A percentile compares a stretch with the other conserved stretches of the same genome.
These are phyloP conservation scores for Folsomia manolachei DNA, from an alignment of 2,888 invertebrate genomes.

Conservation along the genomic window DNA sequence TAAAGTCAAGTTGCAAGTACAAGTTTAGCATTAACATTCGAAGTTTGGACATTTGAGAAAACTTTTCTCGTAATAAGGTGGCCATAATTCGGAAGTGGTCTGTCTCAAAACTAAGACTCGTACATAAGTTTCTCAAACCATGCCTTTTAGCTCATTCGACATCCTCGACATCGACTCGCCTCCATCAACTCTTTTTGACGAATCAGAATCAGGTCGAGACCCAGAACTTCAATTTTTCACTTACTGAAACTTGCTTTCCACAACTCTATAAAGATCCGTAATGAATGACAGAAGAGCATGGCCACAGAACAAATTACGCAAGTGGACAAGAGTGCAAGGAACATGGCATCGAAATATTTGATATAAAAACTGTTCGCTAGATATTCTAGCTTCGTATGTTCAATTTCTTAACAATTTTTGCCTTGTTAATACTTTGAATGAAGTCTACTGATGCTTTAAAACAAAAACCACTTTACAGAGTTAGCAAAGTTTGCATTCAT, in stretches of 20 bases:
- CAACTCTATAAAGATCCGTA: not conserved
- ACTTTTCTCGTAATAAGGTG: constrained; percentile 13
- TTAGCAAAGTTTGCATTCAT: no score
- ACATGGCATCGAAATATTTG: no score
- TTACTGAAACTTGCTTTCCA: not conserved
- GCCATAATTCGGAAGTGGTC: constrained; percentile 8
- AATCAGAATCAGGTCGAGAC: not conserved
- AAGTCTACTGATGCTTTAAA: no score
- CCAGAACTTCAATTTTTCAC: no score
- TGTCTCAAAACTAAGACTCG: not conserved
- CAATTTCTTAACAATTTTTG: no score
- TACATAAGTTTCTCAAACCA: not conserved
- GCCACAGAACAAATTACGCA: not conserved
- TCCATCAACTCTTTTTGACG: not conserved
- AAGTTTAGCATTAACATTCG: not conserved
- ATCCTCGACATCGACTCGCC: not conserved
- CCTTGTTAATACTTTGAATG: no score
- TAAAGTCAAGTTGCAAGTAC: not conserved
- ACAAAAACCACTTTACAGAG: no score
- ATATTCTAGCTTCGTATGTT: no score
- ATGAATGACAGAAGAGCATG: not conserved
- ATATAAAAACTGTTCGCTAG: no score
- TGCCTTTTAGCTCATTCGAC: not conserved
- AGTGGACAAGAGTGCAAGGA: not conserved
- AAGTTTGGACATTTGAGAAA: constrained; percentile 10